Conservation (phyloP, 2,113 vertebrate genomes). For the Micronycteris hirsuta region DNA sequence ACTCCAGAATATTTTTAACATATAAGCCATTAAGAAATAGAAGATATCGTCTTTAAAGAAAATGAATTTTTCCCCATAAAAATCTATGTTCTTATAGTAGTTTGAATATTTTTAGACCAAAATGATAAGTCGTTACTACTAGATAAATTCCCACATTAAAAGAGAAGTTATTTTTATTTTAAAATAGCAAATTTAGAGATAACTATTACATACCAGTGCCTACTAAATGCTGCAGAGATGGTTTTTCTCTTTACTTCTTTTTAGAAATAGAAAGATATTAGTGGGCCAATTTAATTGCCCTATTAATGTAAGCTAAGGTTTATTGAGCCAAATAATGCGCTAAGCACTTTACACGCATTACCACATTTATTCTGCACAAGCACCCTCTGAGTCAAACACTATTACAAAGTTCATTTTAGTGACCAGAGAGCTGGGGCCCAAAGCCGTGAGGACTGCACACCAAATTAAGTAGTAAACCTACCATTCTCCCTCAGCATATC, state of each 20-base stretch:
- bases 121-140: not conserved
- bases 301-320: not conserved
- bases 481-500: not conserved
- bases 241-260: not conserved
- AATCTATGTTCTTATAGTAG: not conserved
- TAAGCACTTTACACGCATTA: not conserved
- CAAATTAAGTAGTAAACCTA: not conserved
- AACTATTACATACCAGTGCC: not conserved
- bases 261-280: not conserved
- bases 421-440: not conserved
- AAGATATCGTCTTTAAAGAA: not conserved
- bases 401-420: not conserved
- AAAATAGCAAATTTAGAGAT: not conserved
- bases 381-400: not conserved
- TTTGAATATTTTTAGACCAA: not conserved
- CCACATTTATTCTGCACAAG: not conserved
- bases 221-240: not conserved
- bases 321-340: not conserved
- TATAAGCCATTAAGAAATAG: not conserved
- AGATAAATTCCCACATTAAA: not conserved
- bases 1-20: not conserved
- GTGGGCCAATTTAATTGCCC: not conserved
- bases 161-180: not conserved
- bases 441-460: not conserved
- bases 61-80: not conserved